phyloP scores from a whole-genome alignment of 2,113 vertebrate species.

The Lepus americanus region DNA sequence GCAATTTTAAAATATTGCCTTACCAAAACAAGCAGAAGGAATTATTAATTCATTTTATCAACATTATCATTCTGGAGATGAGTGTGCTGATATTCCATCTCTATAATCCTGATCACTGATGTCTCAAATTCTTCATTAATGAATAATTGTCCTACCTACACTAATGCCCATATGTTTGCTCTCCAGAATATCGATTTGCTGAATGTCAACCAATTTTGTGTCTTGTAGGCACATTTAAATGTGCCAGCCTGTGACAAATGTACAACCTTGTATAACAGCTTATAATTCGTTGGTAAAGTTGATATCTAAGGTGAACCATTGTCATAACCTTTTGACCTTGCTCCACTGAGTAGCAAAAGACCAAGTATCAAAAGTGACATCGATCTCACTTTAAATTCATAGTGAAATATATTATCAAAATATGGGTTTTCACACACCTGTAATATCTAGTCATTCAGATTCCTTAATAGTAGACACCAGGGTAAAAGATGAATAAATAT shows the following conservation, averaged over 20 bases:
- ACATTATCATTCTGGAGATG: constrained; percentile 38
- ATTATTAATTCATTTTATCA: constrained; percentile 43
- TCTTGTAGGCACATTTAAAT: background rate
- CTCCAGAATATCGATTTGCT: constrained; percentile 7
- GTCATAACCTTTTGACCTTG: background rate
- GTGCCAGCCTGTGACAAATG: background rate
- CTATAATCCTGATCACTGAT: constrained; percentile 35
- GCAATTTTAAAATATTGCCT: background rate
- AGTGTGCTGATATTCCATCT: background rate
- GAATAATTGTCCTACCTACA: background rate
- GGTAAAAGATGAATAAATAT: background rate
- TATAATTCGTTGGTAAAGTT: background rate
- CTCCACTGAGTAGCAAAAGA: background rate
- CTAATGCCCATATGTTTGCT: background rate
- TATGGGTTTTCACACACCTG: background rate
- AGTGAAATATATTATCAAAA: background rate
- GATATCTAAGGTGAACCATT: background rate
- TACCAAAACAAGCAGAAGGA: constrained; percentile 8
- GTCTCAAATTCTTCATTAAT: constrained; percentile 29
- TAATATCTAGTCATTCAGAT: background rate
- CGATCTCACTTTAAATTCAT: background rate
- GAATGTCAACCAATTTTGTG: background rate
- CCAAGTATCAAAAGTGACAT: background rate
- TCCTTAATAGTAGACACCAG: background rate
- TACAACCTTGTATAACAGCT: background rate